Base-by-base conservation (phyloP, 2,888 invertebrate species). In the Oasisia sp. region DNA sequence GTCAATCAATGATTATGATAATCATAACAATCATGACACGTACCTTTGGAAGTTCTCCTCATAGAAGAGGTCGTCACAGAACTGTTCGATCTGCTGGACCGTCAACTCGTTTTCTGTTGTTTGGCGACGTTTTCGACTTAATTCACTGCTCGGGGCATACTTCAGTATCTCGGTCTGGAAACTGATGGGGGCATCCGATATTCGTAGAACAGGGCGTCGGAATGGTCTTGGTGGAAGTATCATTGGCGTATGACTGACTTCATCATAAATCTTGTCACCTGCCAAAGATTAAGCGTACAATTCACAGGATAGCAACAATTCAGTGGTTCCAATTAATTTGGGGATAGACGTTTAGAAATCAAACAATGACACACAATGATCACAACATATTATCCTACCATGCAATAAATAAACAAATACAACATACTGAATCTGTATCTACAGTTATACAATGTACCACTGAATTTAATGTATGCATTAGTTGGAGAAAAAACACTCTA, bases 1-100 rank as follows among this genome's bases (percentile, higher is more conserved):
- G 1, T 4, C 38, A 38, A 38, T 38, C 1, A 38, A 38, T 38
- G 38, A 38, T 38, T 38, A 38, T 38, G 38, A 38, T 4, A 74
- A 74, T 27, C 74, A 27, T 27, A 7, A 38, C 38, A 74, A 74
- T 27, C 74, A 27, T 27, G 27, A 1, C 32, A 92, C 92, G 38
- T 44, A 92, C 44, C 89, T 90, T 32, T 12, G 19, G 27, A 92
- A 32, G 19, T 32, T 32, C 0, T 44, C 90, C 32, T 90, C 27
- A 38, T 45, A 14, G 45, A 92, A 92, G 8, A 92, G 38, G 5
- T 90, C 92, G n/a, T 92, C 90, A 90, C 92, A 92, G 50, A 92
- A 91, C 11, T 56, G 32, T 74, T 32, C 32, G n/a, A 45, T 45
- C 45, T 91, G 74, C 74, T 74, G 74, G 74, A 74, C 19, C 5